A percentile compares a stretch with the other conserved stretches of the same genome.
Conservation (phyloP, 2,797 vertebrate species). For the Sebastes steindachneri region DNA sequence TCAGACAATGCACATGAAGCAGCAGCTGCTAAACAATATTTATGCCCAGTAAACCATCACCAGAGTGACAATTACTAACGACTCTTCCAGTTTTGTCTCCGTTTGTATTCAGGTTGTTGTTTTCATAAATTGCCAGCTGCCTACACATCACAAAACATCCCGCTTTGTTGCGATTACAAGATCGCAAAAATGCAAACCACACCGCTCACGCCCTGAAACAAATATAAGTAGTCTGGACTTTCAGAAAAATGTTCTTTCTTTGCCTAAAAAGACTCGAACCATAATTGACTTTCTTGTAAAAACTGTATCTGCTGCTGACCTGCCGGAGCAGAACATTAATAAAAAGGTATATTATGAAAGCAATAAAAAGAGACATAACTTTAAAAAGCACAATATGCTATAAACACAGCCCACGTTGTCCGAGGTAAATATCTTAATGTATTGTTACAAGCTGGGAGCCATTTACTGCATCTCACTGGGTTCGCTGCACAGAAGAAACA, state of each 20-base stretch:
- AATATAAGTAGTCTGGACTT: not conserved
- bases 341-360: not conserved
- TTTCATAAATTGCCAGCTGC: conserved; percentile 24
- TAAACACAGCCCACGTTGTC: not conserved
- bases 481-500: not conserved
- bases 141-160: not conserved
- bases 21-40: not conserved
- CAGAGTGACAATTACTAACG: not conserved
- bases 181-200: conserved; percentile 11
- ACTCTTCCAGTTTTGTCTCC: not conserved
- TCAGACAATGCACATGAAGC: not conserved
- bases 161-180: conserved; percentile 1
- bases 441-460: not conserved
- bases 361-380: not conserved
- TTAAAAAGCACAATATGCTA: not conserved
- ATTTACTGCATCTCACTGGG: not conserved
- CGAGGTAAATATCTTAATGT: not conserved
- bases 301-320: not conserved
- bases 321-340: not conserved
- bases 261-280: not conserved
- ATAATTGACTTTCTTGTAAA: conserved; percentile 8
- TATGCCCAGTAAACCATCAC: not conserved
- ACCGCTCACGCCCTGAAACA: conserved; percentile 1
- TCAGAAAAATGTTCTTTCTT: not conserved
- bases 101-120: conserved; percentile 8